Percentiles rank a stretch among this genome's conserved stretches.
Evolutionary conservation across 2,797 vertebrate genomes (phyloP).

Genomic region (Premnoplex brunnescens): DNA sequence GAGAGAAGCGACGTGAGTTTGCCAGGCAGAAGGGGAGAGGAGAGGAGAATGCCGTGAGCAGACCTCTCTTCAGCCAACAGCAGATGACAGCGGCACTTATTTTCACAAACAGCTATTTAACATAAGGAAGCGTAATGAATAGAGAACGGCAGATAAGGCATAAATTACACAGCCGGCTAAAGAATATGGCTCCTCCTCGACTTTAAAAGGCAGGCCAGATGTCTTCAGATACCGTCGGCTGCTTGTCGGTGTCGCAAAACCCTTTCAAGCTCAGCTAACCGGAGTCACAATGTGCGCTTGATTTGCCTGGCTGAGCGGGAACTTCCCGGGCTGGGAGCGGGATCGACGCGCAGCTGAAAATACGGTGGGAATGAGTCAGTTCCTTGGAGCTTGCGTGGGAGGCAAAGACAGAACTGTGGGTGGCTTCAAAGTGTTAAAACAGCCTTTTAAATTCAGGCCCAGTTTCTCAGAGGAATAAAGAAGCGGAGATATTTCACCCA

Average conservation of each 20-base stretch:
- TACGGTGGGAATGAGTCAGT: constrained; percentile 66
- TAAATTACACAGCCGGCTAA: neutral
- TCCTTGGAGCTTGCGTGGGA: constrained; percentile 68
- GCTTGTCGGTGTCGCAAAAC: neutral
- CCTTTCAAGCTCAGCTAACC: constrained; percentile 35
- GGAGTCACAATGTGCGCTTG: constrained; percentile 27
- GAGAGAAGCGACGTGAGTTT: neutral
- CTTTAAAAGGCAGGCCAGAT: constrained; percentile 61
- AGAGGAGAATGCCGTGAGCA: neutral
- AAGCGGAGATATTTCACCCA: constrained; percentile 5
- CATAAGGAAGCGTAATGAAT: neutral
- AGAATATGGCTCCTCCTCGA: neutral
- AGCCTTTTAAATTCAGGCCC: constrained; percentile 44
- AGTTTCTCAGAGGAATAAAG: constrained; percentile 40
- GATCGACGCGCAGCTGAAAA: constrained; percentile 40
- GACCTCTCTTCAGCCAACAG: neutral
- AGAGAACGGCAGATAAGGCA: constrained; percentile 7
- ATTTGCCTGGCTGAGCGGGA: constrained; percentile 7
- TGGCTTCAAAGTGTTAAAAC: constrained; percentile 64
- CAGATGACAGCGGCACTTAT: neutral
- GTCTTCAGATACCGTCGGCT: constrained; percentile 9
- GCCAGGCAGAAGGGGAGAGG: neutral
- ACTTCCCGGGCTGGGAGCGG: constrained; percentile 23
- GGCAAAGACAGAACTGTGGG: constrained; percentile 59
- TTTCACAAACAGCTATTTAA: constrained; percentile 24